Conservation (phyloP, 2,113 vertebrate genomes). For the Romanogobio albipinnatus region DNA sequence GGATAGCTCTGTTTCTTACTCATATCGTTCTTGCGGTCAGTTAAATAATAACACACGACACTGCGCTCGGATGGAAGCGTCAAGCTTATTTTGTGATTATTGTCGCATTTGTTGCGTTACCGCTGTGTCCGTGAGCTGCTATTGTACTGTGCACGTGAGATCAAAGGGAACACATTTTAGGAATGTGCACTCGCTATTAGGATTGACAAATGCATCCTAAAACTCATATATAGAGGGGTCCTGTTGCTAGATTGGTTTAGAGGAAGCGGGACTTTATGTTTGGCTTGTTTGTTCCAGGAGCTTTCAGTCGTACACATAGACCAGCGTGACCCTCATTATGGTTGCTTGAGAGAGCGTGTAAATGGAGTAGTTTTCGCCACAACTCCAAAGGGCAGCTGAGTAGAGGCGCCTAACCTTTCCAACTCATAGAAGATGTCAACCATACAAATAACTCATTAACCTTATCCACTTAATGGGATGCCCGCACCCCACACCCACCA, state of each 20-base stretch:
- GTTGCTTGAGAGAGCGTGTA: constrained; percentile 75
- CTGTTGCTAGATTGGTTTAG: background rate
- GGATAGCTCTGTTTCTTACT: constrained; percentile 56
- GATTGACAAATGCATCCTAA: background rate
- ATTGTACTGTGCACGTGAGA: background rate
- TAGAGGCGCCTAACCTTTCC: constrained; percentile 78
- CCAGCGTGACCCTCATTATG: constrained; percentile 73
- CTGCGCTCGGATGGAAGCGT: background rate
- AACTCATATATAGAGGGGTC: background rate
- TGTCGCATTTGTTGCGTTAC: background rate
- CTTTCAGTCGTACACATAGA: constrained; percentile 33
- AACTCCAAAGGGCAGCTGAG: constrained; percentile 78
- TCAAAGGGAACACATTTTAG: background rate
- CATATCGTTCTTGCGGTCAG: background rate
- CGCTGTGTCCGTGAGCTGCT: background rate
- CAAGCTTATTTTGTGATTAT: background rate
- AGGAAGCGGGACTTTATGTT: background rate
- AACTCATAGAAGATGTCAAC: constrained; percentile 76
- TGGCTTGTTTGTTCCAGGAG: constrained; percentile 37
- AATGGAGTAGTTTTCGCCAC: constrained; percentile 51
- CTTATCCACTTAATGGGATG: constrained; percentile 82
- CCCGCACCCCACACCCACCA: constrained; percentile 33
- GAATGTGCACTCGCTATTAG: background rate
- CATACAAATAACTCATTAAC: constrained; percentile 87
- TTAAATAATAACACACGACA: constrained; percentile 5